A percentile compares a stretch with the other conserved stretches of the same genome.
phyloP scores from a whole-genome alignment of 2,888 invertebrate species.

The Mythimna ferrago region DNA sequence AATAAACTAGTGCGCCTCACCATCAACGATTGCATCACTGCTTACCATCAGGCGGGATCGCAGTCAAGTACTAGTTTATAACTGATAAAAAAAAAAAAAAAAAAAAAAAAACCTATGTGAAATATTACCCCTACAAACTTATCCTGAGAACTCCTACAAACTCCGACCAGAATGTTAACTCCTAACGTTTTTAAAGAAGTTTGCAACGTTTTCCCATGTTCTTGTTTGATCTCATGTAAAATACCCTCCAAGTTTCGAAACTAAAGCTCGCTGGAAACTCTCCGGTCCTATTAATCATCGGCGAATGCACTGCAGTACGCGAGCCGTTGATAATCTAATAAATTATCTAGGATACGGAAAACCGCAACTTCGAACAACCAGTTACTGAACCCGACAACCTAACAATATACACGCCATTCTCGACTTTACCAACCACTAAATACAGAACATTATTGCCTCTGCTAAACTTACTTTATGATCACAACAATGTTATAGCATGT shows the following conservation, averaged over 20 bases:
- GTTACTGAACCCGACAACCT: constrained; percentile 37
- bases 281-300: constrained; percentile 58
- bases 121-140: constrained; percentile 7
- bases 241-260: constrained; percentile 48
- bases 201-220: constrained; percentile 3
- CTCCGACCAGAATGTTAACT: constrained; percentile 24
- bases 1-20: no score
- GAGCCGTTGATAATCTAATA: constrained; percentile 69
- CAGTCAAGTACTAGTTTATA: no score
- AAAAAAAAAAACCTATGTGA: background rate
- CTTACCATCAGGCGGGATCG: no score
- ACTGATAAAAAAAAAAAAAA: no score
- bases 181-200: constrained; percentile 34
- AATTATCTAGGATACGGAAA: constrained; percentile 68
- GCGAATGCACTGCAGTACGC: constrained; percentile 54
- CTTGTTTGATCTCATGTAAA: constrained; percentile 51
- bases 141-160: background rate
- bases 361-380: constrained; percentile 61
- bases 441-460: constrained; percentile 42
- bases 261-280: constrained; percentile 45
- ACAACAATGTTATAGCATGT: constrained; percentile 39
- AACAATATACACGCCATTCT: constrained; percentile 36
- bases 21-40: no score
- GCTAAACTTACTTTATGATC: constrained; percentile 33
- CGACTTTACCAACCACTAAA: constrained; percentile 24